These are phyloP conservation scores for Drosophila recens DNA, from an alignment of 2,888 invertebrate species.

Conservation along the genomic window DNA sequence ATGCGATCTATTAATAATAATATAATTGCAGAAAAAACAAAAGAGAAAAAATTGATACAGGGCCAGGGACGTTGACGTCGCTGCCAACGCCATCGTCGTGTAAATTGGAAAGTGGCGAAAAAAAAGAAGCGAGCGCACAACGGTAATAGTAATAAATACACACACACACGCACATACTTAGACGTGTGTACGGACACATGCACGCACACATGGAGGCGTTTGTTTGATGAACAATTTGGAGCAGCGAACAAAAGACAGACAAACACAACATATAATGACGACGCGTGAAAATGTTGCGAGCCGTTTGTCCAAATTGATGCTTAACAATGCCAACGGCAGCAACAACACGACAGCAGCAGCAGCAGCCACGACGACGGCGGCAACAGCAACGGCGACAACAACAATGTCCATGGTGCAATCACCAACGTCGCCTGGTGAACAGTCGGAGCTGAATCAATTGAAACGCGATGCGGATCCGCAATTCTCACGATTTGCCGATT, in stretches of 20 bases:
- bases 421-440: constrained; percentile 71
- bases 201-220: constrained; percentile 61
- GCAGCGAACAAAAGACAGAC: constrained; percentile 47
- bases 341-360: constrained; percentile 23
- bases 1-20: constrained; percentile 38
- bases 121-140: constrained; percentile 54
- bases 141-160: constrained; percentile 50
- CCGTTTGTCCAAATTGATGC: constrained; percentile 77
- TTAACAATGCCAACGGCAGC: constrained; percentile 55
- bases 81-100: constrained; percentile 24
- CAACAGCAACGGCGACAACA: constrained; percentile 33
- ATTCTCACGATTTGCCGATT: constrained; percentile 91
- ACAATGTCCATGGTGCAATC: constrained; percentile 66
- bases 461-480: constrained; percentile 83
- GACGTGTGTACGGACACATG: constrained; percentile 25
- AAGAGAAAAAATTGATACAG: constrained; percentile 44
- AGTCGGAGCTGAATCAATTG: constrained; percentile 76
- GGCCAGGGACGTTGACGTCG: constrained; percentile 56
- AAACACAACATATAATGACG: constrained; percentile 65
- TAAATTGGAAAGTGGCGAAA: constrained; percentile 75
- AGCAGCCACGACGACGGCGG: constrained; percentile 13
- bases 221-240: constrained; percentile 62
- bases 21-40: constrained; percentile 56
- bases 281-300: constrained; percentile 77
- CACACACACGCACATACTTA: constrained; percentile 32